Evolutionary conservation across 2,113 vertebrate genomes (phyloP), one percentile per base, ranked within the genome.

Genomic region (Callionymus lyra): DNA sequence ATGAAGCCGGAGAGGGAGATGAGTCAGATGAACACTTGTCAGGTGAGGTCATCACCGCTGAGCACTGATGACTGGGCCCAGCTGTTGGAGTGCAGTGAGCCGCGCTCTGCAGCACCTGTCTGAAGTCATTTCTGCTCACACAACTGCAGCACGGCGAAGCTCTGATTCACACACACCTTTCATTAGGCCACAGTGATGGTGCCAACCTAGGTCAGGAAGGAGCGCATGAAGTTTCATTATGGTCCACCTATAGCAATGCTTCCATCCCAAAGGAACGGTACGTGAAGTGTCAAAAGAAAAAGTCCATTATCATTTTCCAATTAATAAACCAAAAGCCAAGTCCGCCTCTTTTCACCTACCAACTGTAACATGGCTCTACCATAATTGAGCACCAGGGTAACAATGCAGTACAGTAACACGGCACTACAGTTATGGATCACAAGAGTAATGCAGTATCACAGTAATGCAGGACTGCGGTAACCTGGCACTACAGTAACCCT

Each of bases 31-130:
- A 59, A 75, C 75, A 81, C 73, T 73, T 82, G 79, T 77, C 68
- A 71, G 76, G 70, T 85, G 83, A 84, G 82, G 78, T 84, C 84
- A 85, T 81, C 69, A 62, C 53, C 61, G 70, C 59, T 45, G 64
- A 79, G 69, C 49, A 32, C 52, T 69, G 76, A 77, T 77, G 68
- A 71, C 70, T 42, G 42, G 65, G 48, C 69, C 58, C 76, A 80
- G 76, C 79, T 81, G 76, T 77, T 77, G 63, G 31, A 37, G 68
- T 43, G 71, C 62, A 63, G 44, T 64, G 70, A 75, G 62, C 50
- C 71, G 41, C 65, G 64, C 60, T 37, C 47, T 9, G 68, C 53
- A 56, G 68, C 78, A 79, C 72, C 80, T 85, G 80, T 82, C 76
- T 59, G 65, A 60, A 41, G 36, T 64, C 52, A 64, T 56, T 70